These are phyloP conservation scores for Albula goreensis DNA, from an alignment of 2,113 vertebrate genomes.

Conservation along the genomic window DNA sequence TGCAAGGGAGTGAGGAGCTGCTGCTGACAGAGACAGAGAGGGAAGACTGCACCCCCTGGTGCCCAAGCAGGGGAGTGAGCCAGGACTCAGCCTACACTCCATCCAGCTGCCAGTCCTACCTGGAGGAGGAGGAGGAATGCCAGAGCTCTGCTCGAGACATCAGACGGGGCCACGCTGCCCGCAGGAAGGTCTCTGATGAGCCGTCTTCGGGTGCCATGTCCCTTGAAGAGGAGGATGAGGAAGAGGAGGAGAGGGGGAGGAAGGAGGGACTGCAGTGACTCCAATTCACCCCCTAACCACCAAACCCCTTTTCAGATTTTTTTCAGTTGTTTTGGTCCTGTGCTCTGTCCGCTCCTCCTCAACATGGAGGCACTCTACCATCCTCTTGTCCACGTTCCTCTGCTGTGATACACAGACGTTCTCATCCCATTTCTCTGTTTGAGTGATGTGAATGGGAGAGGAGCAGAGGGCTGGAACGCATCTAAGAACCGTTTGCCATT, in stretches of 20 bases:
- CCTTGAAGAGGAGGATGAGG: conserved; percentile 72
- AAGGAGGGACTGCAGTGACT: conserved; percentile 7
- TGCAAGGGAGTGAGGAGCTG: conserved; percentile 58
- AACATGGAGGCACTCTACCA: neutral
- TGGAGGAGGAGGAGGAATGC: conserved; percentile 67
- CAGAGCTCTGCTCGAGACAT: conserved; percentile 27
- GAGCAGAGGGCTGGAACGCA: neutral
- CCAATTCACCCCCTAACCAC: neutral
- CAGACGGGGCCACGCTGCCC: conserved; percentile 44
- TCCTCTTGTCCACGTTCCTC: conserved; percentile 11
- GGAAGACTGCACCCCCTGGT: conserved; percentile 73
- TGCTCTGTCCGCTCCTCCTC: conserved; percentile 3
- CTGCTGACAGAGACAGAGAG: conserved; percentile 65
- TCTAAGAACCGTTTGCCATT: neutral
- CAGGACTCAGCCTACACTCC: conserved; percentile 67
- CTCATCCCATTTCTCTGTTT: neutral
- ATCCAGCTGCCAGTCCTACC: conserved; percentile 73
- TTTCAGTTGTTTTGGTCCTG: neutral
- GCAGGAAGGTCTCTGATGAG: conserved; percentile 70
- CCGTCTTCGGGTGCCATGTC: conserved; percentile 77
- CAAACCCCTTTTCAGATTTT: neutral
- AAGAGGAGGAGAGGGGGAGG: conserved; percentile 51
- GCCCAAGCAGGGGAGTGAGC: conserved; percentile 68
- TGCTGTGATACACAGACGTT: neutral
- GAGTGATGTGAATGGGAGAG: neutral